Conservation (phyloP, 2,797 vertebrate genomes). For the Sebastes variabilis region DNA sequence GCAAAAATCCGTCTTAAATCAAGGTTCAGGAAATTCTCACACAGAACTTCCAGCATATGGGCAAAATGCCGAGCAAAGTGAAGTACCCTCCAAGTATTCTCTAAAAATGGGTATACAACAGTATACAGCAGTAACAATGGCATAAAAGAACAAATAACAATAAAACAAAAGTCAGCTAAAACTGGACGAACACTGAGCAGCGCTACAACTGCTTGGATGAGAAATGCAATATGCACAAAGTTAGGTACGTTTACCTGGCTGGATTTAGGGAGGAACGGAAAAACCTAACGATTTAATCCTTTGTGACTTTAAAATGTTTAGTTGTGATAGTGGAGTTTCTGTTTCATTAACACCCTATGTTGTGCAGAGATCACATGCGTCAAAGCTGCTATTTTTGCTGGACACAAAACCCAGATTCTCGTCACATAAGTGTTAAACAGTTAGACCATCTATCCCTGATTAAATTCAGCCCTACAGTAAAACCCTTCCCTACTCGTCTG, state of each 20-base stretch:
- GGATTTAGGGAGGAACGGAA: conserved; percentile 6
- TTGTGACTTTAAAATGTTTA: not conserved
- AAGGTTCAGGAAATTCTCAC: conserved; percentile 55
- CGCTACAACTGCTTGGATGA: conserved; percentile 71
- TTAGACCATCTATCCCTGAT: not conserved
- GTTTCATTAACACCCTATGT: not conserved
- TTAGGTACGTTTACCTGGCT: conserved; percentile 46
- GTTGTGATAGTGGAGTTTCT: not conserved
- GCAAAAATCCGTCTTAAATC: conserved; percentile 4
- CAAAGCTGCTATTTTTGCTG: not conserved
- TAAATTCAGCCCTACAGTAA: conserved; percentile 37
- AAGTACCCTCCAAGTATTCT: conserved; percentile 54
- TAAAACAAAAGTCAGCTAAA: conserved; percentile 50
- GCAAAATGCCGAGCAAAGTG: conserved; percentile 32
- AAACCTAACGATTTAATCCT: not conserved
- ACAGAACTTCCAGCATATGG: conserved; percentile 56
- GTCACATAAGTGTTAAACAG: conserved; percentile 9
- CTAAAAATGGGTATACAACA: conserved; percentile 83
- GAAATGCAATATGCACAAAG: conserved; percentile 85
- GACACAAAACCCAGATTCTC: too few relatives aligned
- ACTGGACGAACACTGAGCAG: conserved; percentile 78
- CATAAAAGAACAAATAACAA: conserved; percentile 16
- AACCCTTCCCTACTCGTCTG: conserved; percentile 78
- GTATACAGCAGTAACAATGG: conserved; percentile 81
- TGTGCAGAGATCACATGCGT: not conserved